Evolutionary conservation across 2,797 vertebrate species (phyloP), one percentile per base, ranked within the genome.

Genomic region (Chaenodraco wilsoni): DNA sequence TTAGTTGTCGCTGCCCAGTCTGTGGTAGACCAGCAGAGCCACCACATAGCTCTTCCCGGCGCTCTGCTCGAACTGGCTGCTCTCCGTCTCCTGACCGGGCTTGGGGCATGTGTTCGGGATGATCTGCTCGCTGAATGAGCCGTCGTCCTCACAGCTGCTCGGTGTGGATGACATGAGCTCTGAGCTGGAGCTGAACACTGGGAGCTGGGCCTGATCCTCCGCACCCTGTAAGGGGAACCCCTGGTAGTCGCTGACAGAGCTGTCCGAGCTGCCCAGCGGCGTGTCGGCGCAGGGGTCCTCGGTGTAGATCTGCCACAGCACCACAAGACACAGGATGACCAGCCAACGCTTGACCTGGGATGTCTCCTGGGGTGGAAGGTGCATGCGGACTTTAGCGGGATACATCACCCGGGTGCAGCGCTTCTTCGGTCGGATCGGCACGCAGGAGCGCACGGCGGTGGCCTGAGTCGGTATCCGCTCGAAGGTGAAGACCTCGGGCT

Each of bases 401-500:
- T 95, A 95, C 93, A 94, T 92, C 2, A 95, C 94, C 58, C 95
- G 92, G 4, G 85, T 89, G 75, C 89, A 90, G 78, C 89, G 93
- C 86, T 86, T 94, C 81, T 88, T 90, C 1, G 90, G 88, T 40
- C 93, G 93, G 50, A 88, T 37, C 0, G 91, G 82, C 40, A 85
- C 85, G 66, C 45, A 84, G 73, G 83, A 90, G 69, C 72, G 84
- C 51, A 85, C 68, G 33, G 87, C 84, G 54, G 80, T 81, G 72
- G 76, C 84, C 41, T 81, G 88, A 0, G 76, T 12, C 16, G 92
- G 86, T 0, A 92, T 27, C 50, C 72, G 90, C 84, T 95, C 95
- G 85, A 95, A 95, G 71, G 95, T 95, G 89, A 95, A 95, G 41
- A 95, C 90, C 69, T 95, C 94, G 2, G 95, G 95, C 86, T 95